Percentiles rank a stretch among this genome's conserved stretches.
phyloP scores from a whole-genome alignment of 1,140 invertebrate genomes.

The Aphelinus atriplicis region DNA sequence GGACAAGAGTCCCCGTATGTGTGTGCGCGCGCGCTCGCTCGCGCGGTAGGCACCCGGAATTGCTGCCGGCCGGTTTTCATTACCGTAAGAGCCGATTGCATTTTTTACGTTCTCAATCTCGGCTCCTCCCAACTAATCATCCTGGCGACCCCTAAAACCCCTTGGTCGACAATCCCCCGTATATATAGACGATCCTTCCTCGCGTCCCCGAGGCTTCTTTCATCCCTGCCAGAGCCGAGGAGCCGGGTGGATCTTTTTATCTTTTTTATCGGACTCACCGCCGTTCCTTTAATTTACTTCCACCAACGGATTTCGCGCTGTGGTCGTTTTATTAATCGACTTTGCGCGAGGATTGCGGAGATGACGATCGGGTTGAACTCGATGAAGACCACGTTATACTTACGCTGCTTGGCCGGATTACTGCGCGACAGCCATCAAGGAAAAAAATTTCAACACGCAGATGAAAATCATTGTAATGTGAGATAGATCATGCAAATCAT shows the following conservation, averaged over 20 bases:
- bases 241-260: conserved; percentile 14
- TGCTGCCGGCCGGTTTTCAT: conserved; percentile 59
- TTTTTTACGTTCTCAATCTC: conserved; percentile 63
- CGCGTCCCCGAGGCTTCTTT: conserved; percentile 16
- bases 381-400: not conserved
- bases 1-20: not conserved
- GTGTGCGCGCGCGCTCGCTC: not conserved
- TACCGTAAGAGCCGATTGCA: conserved; percentile 67
- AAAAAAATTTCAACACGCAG: too few relatives aligned
- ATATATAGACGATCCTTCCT: not conserved
- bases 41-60: conserved; percentile 44
- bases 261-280: conserved; percentile 3
- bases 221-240: conserved; percentile 2
- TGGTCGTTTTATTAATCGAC: conserved; percentile 5
- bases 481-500: too few relatives aligned
- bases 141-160: conserved; percentile 11
- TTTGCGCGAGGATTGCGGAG: conserved; percentile 3
- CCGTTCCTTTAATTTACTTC: conserved; percentile 14
- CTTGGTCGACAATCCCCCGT: not conserved
- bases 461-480: too few relatives aligned
- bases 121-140: conserved; percentile 17
- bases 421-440: too few relatives aligned
- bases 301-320: conserved; percentile 1
- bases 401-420: too few relatives aligned
- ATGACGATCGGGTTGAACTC: conserved; percentile 1